A percentile compares a stretch with the other conserved stretches of the same genome.
Evolutionary conservation across 2,797 vertebrate species (phyloP).

Genomic region (Galago senegalensis): DNA sequence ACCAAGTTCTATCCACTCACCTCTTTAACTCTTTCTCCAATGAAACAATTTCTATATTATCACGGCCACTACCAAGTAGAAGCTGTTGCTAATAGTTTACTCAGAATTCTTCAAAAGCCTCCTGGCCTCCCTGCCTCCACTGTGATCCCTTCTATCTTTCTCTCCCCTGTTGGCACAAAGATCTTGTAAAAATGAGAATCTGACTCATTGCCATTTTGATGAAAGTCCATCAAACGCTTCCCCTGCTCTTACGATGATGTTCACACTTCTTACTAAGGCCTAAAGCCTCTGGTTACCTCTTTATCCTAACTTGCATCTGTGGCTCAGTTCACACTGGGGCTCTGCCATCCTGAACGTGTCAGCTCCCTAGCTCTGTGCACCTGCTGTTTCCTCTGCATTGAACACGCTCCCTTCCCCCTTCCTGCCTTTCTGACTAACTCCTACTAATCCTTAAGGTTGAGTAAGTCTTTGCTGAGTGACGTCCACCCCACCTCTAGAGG

Average conservation of each 20-base stretch:
- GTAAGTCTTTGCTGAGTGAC: neutral
- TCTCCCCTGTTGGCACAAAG: neutral
- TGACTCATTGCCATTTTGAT: neutral
- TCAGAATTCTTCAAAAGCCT: neutral
- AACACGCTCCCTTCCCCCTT: neutral
- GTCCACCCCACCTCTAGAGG: neutral
- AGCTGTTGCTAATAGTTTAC: neutral
- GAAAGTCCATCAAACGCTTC: neutral
- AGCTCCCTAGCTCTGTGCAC: neutral
- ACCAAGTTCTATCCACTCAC: neutral
- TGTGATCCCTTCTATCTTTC: neutral
- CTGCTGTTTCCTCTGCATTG: neutral
- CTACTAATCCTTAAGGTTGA: neutral
- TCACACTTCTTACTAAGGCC: neutral
- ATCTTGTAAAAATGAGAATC: slow-evolving; percentile 15
- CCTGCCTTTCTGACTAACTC: neutral
- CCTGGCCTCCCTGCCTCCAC: neutral
- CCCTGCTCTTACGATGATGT: neutral
- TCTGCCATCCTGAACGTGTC: neutral
- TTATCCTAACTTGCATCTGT: neutral
- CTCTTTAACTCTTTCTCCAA: slow-evolving; percentile 11
- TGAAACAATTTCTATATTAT: neutral
- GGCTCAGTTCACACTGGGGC: neutral
- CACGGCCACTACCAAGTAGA: neutral
- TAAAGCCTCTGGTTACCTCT: neutral